A percentile compares a stretch with the other conserved stretches of the same genome.
Conservation (phyloP, 2,888 invertebrate species). For the Yponomeuta cagnagella region DNA sequence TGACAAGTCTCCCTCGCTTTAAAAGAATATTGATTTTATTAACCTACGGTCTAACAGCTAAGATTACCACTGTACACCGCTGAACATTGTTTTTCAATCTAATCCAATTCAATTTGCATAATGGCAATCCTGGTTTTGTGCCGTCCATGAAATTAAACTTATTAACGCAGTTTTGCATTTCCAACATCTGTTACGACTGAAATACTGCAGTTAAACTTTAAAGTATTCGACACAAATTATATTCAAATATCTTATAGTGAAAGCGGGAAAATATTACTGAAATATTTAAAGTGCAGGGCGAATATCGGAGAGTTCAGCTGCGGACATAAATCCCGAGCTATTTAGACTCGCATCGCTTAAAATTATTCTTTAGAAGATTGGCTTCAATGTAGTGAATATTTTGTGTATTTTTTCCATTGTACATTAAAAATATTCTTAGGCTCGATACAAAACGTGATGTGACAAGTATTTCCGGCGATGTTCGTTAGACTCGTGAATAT, state of each 20-base stretch:
- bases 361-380: background rate
- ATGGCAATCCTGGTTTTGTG: background rate
- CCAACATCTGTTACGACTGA: background rate
- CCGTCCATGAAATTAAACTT: background rate
- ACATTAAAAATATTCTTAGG: too few species aligned
- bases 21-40: too few species aligned
- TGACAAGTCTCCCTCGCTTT: too few species aligned
- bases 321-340: background rate
- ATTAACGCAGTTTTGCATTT: background rate
- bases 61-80: too few species aligned
- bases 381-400: background rate
- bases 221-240: background rate
- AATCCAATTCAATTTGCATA: too few species aligned
- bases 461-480: too few species aligned
- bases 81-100: too few species aligned
- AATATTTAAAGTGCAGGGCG: constrained; percentile 1
- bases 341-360: background rate
- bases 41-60: too few species aligned
- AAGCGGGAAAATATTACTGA: background rate
- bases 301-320: background rate
- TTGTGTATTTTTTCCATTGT: too few species aligned
- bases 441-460: background rate
- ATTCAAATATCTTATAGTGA: background rate
- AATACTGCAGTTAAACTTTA: background rate
- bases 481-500: too few species aligned